Percentiles rank a stretch among this genome's conserved stretches.
These are phyloP conservation scores for Echiichthys vipera DNA, from an alignment of 2,797 vertebrate genomes.

Conservation along the genomic window DNA sequence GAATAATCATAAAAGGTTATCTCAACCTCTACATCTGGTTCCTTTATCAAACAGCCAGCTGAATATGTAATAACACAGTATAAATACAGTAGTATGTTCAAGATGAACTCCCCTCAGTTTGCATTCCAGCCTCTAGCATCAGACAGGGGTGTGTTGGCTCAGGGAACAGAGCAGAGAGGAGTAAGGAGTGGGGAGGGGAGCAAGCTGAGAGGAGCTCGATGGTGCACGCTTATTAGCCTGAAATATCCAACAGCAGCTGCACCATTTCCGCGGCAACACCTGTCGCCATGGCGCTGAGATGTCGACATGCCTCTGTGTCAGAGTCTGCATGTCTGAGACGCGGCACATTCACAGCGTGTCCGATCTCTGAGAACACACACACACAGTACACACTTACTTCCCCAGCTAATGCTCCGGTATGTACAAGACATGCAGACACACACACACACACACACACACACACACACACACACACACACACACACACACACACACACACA, in stretches of 20 bases:
- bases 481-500: not conserved
- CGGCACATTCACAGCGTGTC: conserved; percentile 34
- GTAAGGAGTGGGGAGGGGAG: conserved; percentile 1
- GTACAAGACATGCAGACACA: not conserved
- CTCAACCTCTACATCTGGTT: not conserved
- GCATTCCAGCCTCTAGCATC: conserved; percentile 23
- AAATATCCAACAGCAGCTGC: conserved; percentile 83
- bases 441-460: not conserved
- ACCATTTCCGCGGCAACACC: conserved; percentile 80
- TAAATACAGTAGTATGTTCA: not conserved
- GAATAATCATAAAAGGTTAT: too few relatives aligned
- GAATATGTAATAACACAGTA: not conserved
- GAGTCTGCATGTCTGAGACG: conserved; percentile 65
- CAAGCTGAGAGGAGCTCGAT: conserved; percentile 25
- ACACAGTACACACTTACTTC: not conserved
- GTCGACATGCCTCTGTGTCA: conserved; percentile 74
- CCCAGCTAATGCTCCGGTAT: too few relatives aligned
- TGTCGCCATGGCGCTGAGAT: conserved; percentile 77
- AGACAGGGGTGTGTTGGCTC: conserved; percentile 32
- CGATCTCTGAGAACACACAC: conserved; percentile 26
- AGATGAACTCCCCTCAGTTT: conserved; percentile 13
- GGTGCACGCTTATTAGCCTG: conserved; percentile 63
- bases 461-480: not conserved
- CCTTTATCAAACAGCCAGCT: conserved; percentile 1
- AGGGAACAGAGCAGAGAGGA: conserved; percentile 7